phyloP scores from a whole-genome alignment of 2,113 vertebrate species.

The Jaculus jaculus region DNA sequence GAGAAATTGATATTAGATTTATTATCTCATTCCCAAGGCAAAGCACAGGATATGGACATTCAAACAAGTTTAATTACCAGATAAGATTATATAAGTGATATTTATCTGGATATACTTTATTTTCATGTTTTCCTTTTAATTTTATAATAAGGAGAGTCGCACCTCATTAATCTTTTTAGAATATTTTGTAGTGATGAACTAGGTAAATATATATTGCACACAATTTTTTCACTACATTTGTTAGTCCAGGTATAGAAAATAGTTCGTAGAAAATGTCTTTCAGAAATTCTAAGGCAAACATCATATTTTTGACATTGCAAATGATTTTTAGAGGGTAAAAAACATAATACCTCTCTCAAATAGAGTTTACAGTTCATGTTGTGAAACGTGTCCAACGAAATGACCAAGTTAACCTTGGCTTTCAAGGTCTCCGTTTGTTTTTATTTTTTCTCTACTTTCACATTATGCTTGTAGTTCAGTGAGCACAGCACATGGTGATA shows the following conservation, averaged over 20 bases:
- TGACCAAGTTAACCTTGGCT: constrained; percentile 67
- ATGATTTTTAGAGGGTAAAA: constrained; percentile 60
- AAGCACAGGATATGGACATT: background rate
- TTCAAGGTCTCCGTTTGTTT: constrained; percentile 68
- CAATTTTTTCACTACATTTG: background rate
- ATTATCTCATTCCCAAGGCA: background rate
- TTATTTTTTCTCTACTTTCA: constrained; percentile 53
- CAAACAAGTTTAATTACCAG: background rate
- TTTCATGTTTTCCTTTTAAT: background rate
- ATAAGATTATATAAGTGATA: background rate
- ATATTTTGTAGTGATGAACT: background rate
- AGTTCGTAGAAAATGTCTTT: background rate
- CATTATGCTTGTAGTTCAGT: constrained; percentile 60
- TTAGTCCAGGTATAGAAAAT: background rate
- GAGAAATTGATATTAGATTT: background rate
- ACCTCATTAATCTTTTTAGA: background rate
- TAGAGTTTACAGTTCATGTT: constrained; percentile 57
- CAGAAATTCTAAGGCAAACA: constrained; percentile 24
- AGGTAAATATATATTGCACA: background rate
- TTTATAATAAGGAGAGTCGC: background rate
- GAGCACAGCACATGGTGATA: constrained; percentile 50
- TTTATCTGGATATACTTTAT: background rate
- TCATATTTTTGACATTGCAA: constrained; percentile 53
- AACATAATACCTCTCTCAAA: constrained; percentile 59
- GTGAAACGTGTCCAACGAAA: constrained; percentile 63